phyloP scores from a whole-genome alignment of 2,888 invertebrate species.

The Eristalis tenax region DNA sequence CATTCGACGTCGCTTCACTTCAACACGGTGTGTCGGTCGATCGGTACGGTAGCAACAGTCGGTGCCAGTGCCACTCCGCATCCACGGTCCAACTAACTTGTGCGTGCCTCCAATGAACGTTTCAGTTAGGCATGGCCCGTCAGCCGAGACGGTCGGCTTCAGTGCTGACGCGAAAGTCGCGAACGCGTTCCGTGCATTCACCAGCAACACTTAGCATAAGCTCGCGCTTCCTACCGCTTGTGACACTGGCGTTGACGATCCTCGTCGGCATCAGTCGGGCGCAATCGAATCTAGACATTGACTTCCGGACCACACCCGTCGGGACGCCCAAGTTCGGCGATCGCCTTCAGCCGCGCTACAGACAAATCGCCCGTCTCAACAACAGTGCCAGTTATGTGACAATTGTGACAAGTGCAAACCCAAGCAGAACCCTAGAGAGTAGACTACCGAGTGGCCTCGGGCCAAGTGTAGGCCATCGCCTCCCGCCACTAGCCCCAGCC shows the following conservation, averaged over 20 bases:
- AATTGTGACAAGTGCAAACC: neutral
- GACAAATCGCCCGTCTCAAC: constrained; percentile 73
- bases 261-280: constrained; percentile 64
- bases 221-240: constrained; percentile 55
- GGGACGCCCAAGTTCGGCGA: constrained; percentile 77
- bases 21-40: neutral
- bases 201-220: constrained; percentile 24
- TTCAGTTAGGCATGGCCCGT: constrained; percentile 79
- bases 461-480: neutral
- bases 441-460: too few species aligned
- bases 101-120: constrained; percentile 65
- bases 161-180: constrained; percentile 73
- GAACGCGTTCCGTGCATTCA: constrained; percentile 36
- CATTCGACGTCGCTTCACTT: neutral
- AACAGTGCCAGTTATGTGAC: constrained; percentile 34
- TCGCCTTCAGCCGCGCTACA: constrained; percentile 77
- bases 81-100: constrained; percentile 60
- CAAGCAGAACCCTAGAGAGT: neutral
- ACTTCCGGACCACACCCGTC: constrained; percentile 23
- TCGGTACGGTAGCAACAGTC: constrained; percentile 16
- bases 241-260: constrained; percentile 55
- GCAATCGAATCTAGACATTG: constrained; percentile 65
- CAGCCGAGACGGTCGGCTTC: constrained; percentile 77
- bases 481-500: neutral
- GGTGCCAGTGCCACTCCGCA: constrained; percentile 22